Conservation (phyloP, 2,113 vertebrate genomes). For the Dicaeum eximium region DNA sequence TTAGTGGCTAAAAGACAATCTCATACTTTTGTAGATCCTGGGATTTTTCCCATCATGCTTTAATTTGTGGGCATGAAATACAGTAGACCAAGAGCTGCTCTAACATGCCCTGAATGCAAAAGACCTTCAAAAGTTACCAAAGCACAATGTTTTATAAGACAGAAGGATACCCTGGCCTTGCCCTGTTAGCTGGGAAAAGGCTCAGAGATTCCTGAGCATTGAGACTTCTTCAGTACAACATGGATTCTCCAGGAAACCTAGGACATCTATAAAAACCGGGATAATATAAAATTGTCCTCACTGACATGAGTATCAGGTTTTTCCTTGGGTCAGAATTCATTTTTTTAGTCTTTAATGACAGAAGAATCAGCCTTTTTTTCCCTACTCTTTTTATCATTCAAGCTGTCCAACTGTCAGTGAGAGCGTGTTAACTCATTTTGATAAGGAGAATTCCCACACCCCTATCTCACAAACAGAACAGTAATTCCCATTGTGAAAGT, state of each 20-base stretch:
- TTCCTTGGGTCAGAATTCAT: background rate
- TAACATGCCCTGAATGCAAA: background rate
- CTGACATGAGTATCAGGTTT: background rate
- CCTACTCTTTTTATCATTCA: background rate
- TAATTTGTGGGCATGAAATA: background rate
- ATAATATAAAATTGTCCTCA: background rate
- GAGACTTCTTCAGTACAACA: background rate
- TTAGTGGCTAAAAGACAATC: background rate
- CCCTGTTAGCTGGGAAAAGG: background rate
- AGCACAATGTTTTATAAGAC: background rate
- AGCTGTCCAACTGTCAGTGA: background rate
- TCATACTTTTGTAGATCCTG: background rate
- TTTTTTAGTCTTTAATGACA: background rate
- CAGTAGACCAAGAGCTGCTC: background rate
- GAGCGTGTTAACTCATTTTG: background rate
- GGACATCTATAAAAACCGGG: background rate
- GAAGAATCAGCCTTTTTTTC: background rate
- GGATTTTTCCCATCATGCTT: background rate
- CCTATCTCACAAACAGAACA: background rate
- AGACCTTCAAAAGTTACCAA: background rate
- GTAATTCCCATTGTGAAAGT: background rate
- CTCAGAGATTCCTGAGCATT: background rate
- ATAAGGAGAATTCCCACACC: slow-evolving; percentile 1
- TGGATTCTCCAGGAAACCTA: background rate
- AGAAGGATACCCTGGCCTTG: background rate